Evolutionary conservation across 2,888 invertebrate species (phyloP).

Genomic region (Miltochrista miniata): DNA sequence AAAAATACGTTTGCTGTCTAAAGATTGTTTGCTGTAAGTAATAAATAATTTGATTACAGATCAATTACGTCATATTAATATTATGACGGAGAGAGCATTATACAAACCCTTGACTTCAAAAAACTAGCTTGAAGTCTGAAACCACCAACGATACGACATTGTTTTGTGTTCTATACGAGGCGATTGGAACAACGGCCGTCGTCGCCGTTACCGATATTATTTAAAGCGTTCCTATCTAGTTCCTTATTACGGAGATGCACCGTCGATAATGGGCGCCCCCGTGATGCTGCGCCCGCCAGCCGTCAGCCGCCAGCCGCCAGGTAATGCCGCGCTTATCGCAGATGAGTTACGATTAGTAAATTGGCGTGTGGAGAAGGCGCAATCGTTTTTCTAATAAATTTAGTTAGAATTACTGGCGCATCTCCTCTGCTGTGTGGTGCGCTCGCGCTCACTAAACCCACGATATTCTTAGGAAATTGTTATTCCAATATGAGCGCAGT

Average conservation of each 20-base stretch:
- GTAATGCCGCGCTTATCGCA: conserved; percentile 60
- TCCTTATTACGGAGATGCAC: conserved; percentile 52
- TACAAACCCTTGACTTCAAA: no score
- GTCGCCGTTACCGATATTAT: conserved; percentile 46
- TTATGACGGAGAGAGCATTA: no score
- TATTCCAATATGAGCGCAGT: conserved; percentile 36
- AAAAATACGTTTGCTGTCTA: no score
- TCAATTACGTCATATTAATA: no score
- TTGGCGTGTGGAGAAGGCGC: conserved; percentile 70
- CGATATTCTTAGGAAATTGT: conserved; percentile 39
- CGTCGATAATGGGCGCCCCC: conserved; percentile 33
- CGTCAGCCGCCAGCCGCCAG: conserved; percentile 27
- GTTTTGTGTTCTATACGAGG: conserved; percentile 8
- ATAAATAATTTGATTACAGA: no score
- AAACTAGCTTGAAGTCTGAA: no score
- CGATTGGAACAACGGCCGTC: conserved; percentile 39
- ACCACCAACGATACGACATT: not conserved
- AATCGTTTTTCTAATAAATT: conserved; percentile 72
- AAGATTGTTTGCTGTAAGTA: no score
- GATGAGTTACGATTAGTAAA: conserved; percentile 78
- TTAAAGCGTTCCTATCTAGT: conserved; percentile 52
- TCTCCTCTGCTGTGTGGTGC: conserved; percentile 17
- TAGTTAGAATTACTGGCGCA: conserved; percentile 53
- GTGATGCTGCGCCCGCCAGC: conserved; percentile 13
- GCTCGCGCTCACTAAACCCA: conserved; percentile 2